Evolutionary conservation across 2,797 vertebrate species (phyloP).

Genomic region (Acropternis orthonyx): DNA sequence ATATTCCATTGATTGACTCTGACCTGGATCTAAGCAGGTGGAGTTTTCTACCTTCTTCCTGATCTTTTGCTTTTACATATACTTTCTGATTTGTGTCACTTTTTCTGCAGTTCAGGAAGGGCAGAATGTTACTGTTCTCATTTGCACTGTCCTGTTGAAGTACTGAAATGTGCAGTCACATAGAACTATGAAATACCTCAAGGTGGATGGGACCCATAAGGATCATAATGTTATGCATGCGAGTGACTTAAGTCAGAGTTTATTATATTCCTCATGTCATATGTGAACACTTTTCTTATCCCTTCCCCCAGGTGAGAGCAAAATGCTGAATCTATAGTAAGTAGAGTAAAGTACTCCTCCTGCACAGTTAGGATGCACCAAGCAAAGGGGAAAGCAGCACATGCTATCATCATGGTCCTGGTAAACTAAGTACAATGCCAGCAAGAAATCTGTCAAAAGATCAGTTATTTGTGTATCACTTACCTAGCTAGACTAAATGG

Average conservation of each 20-base stretch:
- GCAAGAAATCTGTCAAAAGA: not conserved
- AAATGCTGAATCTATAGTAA: not conserved
- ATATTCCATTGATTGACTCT: not conserved
- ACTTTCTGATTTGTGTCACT: not conserved
- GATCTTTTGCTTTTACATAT: not conserved
- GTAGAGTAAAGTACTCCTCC: constrained; percentile 16
- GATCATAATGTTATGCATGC: not conserved
- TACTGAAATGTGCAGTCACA: not conserved
- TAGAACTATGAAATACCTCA: not conserved
- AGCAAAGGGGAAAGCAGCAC: not conserved
- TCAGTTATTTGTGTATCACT: not conserved
- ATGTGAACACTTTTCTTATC: not conserved
- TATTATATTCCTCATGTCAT: not conserved
- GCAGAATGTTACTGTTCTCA: not conserved
- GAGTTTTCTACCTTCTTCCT: not conserved
- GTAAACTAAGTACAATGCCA: not conserved
- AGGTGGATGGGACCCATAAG: not conserved
- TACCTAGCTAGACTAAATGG: not conserved
- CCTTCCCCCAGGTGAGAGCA: not conserved
- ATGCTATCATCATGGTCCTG: not conserved
- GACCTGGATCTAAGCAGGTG: not conserved
- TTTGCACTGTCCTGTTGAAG: not conserved
- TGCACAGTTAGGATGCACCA: not conserved
- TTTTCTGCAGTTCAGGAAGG: not conserved
- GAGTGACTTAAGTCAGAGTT: not conserved